These are phyloP conservation scores for Arge pagana DNA, from an alignment of 2,888 invertebrate genomes.

Conservation along the genomic window DNA sequence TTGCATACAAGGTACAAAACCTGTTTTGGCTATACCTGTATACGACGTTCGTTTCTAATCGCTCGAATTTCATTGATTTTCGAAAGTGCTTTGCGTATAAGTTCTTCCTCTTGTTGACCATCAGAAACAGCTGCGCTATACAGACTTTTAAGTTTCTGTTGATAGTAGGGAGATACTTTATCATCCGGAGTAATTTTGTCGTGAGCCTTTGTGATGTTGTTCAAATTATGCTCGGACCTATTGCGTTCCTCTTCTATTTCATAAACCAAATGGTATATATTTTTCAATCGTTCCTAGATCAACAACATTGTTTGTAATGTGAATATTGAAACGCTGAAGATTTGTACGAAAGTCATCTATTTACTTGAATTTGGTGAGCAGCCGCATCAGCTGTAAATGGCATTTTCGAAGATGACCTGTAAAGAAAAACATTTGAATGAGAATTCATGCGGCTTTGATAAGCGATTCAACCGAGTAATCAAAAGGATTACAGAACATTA, in stretches of 20 bases:
- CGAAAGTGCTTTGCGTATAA: constrained; percentile 79
- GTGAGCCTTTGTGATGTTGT: constrained; percentile 77
- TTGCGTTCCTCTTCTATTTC: constrained; percentile 81
- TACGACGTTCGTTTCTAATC: constrained; percentile 85
- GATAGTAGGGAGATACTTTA: constrained; percentile 60
- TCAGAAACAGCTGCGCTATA: constrained; percentile 82
- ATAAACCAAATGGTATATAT: constrained; percentile 75
- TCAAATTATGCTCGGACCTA: constrained; percentile 80
- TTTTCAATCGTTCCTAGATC: constrained; percentile 78
- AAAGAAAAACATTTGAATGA: not conserved
- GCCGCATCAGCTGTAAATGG: constrained; percentile 79
- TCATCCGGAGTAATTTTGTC: constrained; percentile 65
- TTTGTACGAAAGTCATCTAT: constrained; percentile 1
- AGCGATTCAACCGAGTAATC: not conserved
- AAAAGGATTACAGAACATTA: not conserved
- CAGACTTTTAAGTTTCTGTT: constrained; percentile 77
- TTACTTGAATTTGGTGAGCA: constrained; percentile 70
- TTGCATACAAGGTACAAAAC: no score
- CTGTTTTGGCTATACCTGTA: constrained; percentile 67
- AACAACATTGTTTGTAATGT: not conserved
- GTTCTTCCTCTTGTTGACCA: constrained; percentile 82
- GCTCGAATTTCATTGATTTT: constrained; percentile 89
- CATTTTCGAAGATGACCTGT: constrained; percentile 59
- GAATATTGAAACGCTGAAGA: constrained; percentile 1
- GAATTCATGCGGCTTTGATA: no score